A percentile compares a stretch with the other conserved stretches of the same genome.
Conservation (phyloP, 2,113 vertebrate species). For the Pomatostomus ruficeps region DNA sequence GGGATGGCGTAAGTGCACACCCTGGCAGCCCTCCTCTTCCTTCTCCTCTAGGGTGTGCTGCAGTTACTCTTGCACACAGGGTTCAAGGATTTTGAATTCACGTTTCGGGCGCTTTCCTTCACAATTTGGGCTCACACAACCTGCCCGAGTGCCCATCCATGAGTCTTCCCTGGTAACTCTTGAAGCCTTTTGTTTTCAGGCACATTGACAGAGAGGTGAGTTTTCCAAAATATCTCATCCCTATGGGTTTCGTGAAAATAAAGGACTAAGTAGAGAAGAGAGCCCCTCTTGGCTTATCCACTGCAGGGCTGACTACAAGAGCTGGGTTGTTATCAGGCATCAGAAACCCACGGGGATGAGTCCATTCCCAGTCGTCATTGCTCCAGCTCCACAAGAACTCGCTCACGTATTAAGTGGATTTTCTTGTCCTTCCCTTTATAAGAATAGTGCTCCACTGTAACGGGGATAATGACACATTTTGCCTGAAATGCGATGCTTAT, state of each 20-base stretch:
- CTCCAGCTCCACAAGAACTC: slow-evolving; percentile 24
- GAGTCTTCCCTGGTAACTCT: not conserved
- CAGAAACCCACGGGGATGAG: not conserved
- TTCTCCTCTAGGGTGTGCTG: not conserved
- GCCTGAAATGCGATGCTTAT: not conserved
- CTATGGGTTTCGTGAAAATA: not conserved
- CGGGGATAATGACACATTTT: slow-evolving; percentile 5
- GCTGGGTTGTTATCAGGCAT: not conserved
- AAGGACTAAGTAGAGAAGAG: not conserved
- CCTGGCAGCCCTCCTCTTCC: not conserved
- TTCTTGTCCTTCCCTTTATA: not conserved
- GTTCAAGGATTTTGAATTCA: not conserved
- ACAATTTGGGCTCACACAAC: not conserved
- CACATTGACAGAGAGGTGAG: not conserved
- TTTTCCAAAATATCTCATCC: slow-evolving; percentile 9
- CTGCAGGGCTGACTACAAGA: not conserved
- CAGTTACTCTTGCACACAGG: not conserved
- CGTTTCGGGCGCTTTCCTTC: not conserved
- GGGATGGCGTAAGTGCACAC: not conserved
- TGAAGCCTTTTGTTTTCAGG: not conserved
- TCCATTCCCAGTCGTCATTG: not conserved
- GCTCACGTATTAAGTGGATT: slow-evolving; percentile 5
- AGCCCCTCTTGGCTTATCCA: not conserved
- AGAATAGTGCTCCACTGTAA: not conserved
- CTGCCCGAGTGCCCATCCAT: not conserved